Evolutionary conservation across 2,113 vertebrate genomes (phyloP).

Genomic region (Saguinus midas): DNA sequence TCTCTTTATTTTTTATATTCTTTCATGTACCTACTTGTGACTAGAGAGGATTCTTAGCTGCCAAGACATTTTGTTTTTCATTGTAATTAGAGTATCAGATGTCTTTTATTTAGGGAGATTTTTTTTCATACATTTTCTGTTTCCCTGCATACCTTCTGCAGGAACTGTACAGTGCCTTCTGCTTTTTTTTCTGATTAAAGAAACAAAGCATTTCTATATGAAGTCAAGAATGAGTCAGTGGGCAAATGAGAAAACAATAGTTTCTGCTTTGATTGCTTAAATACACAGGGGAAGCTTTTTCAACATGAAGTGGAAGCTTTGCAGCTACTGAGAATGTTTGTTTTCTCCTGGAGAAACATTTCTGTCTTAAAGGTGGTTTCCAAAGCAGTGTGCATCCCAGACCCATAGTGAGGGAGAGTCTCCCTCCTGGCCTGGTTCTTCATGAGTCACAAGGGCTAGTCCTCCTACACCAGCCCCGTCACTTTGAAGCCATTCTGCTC

Average conservation of each 20-base stretch:
- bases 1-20: not conserved
- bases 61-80: not conserved
- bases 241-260: not conserved
- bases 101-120: not conserved
- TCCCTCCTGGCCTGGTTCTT: not conserved
- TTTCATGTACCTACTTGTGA: not conserved
- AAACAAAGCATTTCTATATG: not conserved
- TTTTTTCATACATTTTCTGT: not conserved
- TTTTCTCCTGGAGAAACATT: not conserved
- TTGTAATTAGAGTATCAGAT: not conserved
- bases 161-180: not conserved
- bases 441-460: not conserved
- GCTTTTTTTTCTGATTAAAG: slow-evolving; percentile 17
- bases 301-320: not conserved
- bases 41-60: not conserved
- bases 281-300: not conserved
- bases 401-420: not conserved
- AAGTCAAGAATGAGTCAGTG: not conserved
- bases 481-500: not conserved
- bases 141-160: not conserved
- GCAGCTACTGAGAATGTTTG: not conserved
- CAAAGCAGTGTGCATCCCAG: not conserved
- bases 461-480: not conserved
- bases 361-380: not conserved
- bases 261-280: not conserved